Conservation (phyloP, 2,888 invertebrate species). For the Mycogona germanica region DNA sequence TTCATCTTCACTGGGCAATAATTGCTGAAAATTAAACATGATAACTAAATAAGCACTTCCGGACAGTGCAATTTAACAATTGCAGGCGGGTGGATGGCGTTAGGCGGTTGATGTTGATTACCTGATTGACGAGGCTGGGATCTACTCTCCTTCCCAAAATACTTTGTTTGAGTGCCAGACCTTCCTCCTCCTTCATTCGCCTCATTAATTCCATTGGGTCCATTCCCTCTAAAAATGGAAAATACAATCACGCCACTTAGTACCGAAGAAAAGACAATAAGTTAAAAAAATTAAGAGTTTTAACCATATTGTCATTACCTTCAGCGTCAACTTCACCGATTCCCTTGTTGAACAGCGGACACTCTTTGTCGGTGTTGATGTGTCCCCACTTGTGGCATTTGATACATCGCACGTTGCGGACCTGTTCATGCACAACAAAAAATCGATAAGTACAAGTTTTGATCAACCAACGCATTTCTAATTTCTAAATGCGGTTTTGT, state of each 20-base stretch:
- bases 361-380: conserved; percentile 73
- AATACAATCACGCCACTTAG: not conserved
- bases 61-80: not conserved
- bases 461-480: conserved; percentile 79
- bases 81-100: not conserved
- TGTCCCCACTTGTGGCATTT: conserved; percentile 99
- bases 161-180: conserved; percentile 69
- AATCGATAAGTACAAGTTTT: conserved; percentile 43
- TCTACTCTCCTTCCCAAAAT: conserved; percentile 39
- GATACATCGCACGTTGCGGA: conserved; percentile 93
- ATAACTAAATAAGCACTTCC: not conserved
- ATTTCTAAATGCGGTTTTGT: conserved; percentile 83
- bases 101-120: conserved; percentile 8
- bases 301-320: no score
- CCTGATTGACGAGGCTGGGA: conserved; percentile 32
- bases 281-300: conserved; percentile 9
- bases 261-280: conserved; percentile 7
- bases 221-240: conserved; percentile 33
- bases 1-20: conserved; percentile 29
- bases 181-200: conserved; percentile 78
- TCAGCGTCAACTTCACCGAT: not conserved
- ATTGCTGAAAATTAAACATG: conserved; percentile 14
- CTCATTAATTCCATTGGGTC: conserved; percentile 63
- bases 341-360: conserved; percentile 56
- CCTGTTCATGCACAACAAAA: conserved; percentile 31